These are phyloP conservation scores for Pseudoatta argentina DNA, from an alignment of 1,140 invertebrate species.

Conservation along the genomic window DNA sequence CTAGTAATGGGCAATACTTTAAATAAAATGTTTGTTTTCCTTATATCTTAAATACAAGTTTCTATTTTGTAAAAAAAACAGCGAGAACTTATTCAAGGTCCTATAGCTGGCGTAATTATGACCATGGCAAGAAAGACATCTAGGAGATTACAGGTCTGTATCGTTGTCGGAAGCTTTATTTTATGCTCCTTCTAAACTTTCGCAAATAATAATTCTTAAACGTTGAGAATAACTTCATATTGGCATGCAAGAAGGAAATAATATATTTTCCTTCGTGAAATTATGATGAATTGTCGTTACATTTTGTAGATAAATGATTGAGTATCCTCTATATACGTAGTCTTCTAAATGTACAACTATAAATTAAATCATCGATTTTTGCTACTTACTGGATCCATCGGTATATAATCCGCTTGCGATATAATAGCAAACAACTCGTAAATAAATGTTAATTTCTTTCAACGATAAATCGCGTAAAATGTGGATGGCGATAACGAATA, in stretches of 20 bases:
- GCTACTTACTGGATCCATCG: not conserved
- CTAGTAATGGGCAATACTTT: too few relatives aligned
- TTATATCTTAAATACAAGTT: too few relatives aligned
- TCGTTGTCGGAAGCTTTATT: conserved; percentile 7
- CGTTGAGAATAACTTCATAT: not conserved
- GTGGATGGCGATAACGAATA: not conserved
- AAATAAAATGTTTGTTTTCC: too few relatives aligned
- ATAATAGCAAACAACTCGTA: conserved; percentile 12
- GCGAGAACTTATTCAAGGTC: too few relatives aligned
- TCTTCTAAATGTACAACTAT: not conserved
- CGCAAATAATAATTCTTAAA: not conserved
- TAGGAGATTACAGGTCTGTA: conserved; percentile 24
- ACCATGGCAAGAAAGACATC: conserved; percentile 12
- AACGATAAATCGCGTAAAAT: conserved; percentile 18
- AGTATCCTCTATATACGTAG: not conserved
- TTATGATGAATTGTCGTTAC: not conserved
- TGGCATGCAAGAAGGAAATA: not conserved
- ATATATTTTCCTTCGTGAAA: not conserved
- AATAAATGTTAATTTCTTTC: conserved; percentile 34
- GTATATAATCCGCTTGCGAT: not conserved
- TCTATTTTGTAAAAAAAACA: too few relatives aligned
- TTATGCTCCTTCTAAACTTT: not conserved
- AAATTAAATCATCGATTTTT: not conserved
- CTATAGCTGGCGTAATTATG: conserved; percentile 37
- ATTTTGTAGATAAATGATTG: not conserved